These are phyloP conservation scores for Sarcophaga carnaria DNA, from an alignment of 2,888 invertebrate species.

Conservation along the genomic window DNA sequence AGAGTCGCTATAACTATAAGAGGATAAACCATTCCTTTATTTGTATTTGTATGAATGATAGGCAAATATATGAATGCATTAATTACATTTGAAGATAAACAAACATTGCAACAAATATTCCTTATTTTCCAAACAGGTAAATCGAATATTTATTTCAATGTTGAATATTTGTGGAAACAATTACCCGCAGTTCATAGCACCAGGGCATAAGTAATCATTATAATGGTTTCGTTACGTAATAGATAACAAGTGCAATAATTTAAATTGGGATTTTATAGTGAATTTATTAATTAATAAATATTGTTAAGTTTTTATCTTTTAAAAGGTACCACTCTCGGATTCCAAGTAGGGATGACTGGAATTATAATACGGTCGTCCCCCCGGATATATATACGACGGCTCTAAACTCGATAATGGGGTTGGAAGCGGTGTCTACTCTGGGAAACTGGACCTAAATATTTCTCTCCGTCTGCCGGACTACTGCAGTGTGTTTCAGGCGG, in stretches of 20 bases:
- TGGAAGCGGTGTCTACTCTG: too few relatives aligned
- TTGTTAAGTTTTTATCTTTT: too few relatives aligned
- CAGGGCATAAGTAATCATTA: background rate
- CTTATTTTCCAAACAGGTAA: background rate
- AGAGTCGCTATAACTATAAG: background rate
- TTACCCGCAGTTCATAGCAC: background rate
- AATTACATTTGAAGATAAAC: constrained; percentile 51
- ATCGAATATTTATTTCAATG: background rate
- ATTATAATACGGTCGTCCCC: too few relatives aligned
- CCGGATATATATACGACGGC: too few relatives aligned
- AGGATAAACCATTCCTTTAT: constrained; percentile 1
- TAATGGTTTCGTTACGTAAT: too few relatives aligned
- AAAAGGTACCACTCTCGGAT: too few relatives aligned
- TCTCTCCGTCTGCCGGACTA: too few relatives aligned
- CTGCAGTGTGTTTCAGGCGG: too few relatives aligned
- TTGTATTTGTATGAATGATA: constrained; percentile 33
- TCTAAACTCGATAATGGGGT: too few relatives aligned
- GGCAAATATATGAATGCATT: constrained; percentile 61
- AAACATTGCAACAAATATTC: constrained; percentile 31
- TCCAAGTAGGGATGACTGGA: too few relatives aligned
- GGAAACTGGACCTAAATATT: too few relatives aligned
- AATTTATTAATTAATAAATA: background rate
- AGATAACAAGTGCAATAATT: background rate
- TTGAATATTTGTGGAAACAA: background rate
- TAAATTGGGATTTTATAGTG: background rate